Conservation (phyloP, 2,888 invertebrate genomes). For the Abrostola tripartita region DNA sequence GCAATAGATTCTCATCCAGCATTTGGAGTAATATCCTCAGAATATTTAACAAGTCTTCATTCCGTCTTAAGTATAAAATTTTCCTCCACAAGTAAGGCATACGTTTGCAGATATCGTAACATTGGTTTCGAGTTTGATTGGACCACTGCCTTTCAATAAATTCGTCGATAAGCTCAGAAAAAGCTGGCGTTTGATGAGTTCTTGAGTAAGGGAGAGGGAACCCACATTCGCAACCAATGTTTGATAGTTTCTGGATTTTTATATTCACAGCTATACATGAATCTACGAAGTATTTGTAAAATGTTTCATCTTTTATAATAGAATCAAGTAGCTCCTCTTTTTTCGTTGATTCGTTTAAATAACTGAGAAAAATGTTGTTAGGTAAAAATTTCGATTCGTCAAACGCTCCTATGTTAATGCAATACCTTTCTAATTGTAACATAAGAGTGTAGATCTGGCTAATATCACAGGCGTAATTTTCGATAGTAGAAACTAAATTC, state of each 20-base stretch:
- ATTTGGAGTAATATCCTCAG: slow-evolving; percentile 89
- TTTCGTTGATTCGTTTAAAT: slow-evolving; percentile 70
- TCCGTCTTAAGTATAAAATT: slow-evolving; percentile 84
- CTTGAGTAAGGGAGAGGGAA: slow-evolving; percentile 87
- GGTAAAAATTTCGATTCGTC: slow-evolving; percentile 81
- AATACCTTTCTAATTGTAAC: slow-evolving; percentile 80
- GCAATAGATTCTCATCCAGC: slow-evolving; percentile 87
- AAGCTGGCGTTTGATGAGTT: slow-evolving; percentile 79
- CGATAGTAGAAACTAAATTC: slow-evolving; percentile 82
- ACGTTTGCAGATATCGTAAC: slow-evolving; percentile 86
- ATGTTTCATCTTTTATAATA: slow-evolving; percentile 76
- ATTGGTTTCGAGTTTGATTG: slow-evolving; percentile 77
- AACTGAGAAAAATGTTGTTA: slow-evolving; percentile 80
- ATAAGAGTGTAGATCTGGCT: slow-evolving; percentile 77
- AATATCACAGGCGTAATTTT: slow-evolving; percentile 84
- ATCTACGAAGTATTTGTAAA: slow-evolving; percentile 86
- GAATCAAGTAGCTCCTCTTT: slow-evolving; percentile 69
- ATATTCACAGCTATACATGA: slow-evolving; percentile 88
- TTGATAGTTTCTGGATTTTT: slow-evolving; percentile 75
- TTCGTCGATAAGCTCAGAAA: slow-evolving; percentile 87
- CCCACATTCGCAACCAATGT: slow-evolving; percentile 88
- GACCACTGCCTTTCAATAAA: slow-evolving; percentile 87
- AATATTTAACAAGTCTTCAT: slow-evolving; percentile 84
- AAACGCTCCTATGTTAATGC: slow-evolving; percentile 73
- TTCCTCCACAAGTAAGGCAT: slow-evolving; percentile 90